Conservation (phyloP, 2,113 vertebrate species). For the Pleuronectes platessa region DNA sequence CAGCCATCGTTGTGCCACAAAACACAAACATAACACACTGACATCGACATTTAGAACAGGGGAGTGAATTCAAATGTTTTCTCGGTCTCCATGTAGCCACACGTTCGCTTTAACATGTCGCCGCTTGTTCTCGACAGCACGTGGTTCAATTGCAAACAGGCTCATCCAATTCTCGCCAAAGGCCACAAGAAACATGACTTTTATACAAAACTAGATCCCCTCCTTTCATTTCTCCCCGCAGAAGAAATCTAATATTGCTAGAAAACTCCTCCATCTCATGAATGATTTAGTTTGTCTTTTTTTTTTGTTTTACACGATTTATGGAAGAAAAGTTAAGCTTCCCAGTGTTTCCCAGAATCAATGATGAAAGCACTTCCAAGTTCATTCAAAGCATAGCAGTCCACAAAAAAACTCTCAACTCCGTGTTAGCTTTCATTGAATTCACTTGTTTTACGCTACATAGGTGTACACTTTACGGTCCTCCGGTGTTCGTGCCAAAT, state of each 20-base stretch:
- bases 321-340: conserved; percentile 79
- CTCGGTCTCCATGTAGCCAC: conserved; percentile 65
- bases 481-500: conserved; percentile 99
- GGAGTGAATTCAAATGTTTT: conserved; percentile 81
- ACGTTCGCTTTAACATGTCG: conserved; percentile 78
- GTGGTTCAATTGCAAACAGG: conserved; percentile 53
- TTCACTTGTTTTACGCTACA: conserved; percentile 91
- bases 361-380: conserved; percentile 73
- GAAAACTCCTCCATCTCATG: conserved; percentile 68
- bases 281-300: conserved; percentile 28
- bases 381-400: conserved; percentile 76
- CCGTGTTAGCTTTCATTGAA: conserved; percentile 66
- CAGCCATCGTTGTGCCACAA: conserved; percentile 80
- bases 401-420: conserved; percentile 66
- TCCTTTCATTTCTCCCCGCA: conserved; percentile 53
- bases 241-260: conserved; percentile 74
- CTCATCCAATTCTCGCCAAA: conserved; percentile 66
- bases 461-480: conserved; percentile 99
- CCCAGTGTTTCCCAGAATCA: conserved; percentile 82
- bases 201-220: conserved; percentile 77
- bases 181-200: conserved; percentile 75
- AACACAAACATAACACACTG: conserved; percentile 83
- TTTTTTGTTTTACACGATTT: conserved; percentile 67
- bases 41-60: conserved; percentile 93
- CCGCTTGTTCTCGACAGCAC: conserved; percentile 62